Conservation (phyloP, 2,113 vertebrate genomes). For the Lamprologus ornatipinnis region DNA sequence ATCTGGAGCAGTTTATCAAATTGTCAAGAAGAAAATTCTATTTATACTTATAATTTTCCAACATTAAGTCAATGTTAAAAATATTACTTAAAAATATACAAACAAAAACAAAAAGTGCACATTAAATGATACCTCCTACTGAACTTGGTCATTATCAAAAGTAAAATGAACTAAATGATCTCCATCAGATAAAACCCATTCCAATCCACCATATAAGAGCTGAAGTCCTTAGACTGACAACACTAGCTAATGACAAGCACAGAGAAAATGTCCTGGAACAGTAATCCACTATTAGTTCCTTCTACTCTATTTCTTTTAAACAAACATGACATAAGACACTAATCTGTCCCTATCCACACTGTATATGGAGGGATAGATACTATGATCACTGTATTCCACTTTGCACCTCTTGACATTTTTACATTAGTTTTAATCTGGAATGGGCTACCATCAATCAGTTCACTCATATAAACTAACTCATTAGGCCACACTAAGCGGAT, state of each 20-base stretch:
- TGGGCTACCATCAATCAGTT: neutral
- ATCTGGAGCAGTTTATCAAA: conserved; percentile 45
- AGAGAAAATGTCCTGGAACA: neutral
- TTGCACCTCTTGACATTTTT: neutral
- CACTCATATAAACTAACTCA: neutral
- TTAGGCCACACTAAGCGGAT: neutral
- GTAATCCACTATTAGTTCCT: neutral
- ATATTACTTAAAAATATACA: neutral
- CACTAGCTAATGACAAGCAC: neutral
- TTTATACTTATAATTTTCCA: conserved; percentile 1
- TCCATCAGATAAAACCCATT: neutral
- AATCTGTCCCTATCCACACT: neutral
- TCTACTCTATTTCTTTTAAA: neutral
- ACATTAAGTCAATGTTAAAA: conserved; percentile 13
- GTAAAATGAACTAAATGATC: neutral
- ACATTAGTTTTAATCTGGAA: neutral
- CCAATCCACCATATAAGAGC: neutral
- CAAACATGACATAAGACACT: neutral
- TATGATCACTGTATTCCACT: neutral
- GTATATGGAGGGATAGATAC: neutral
- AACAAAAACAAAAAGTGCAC: neutral
- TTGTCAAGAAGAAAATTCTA: conserved; percentile 15
- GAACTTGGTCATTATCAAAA: neutral
- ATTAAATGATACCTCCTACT: neutral
- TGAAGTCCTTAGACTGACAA: neutral